Base-by-base conservation (phyloP, 2,113 vertebrate genomes). In the Sander lucioperca region DNA sequence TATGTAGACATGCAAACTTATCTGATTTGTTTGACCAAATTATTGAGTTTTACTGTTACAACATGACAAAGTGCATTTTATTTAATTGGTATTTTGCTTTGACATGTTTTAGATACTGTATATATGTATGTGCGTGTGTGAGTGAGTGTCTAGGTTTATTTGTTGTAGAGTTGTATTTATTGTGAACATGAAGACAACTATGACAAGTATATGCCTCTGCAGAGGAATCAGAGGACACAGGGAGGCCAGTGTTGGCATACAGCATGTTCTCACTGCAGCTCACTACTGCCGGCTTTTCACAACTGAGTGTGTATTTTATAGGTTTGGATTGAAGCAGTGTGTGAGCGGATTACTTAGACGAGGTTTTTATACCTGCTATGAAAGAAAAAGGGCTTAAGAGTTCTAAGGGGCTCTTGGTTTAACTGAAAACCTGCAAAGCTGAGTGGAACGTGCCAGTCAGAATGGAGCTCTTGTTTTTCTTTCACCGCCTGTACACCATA, bases 11-110 rank as follows among this genome's bases (percentile, higher is more conserved):
- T 79, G 73, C 73, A 45, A 36, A 85, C 63, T 21, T 6, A 56
- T n/a, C 86, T 62, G 80, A 86, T 93, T 94, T 79, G 92, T 95
- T 96, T 94, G 94, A 96, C 95, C 94, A 96, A 96, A 97, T 95
- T 95, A 91, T 83, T 72, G 9, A 62, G 39, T 95, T 95, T 93
- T 86, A 94, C 85, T 74, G 73, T 82, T 43, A 58, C 75, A 90
- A 87, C 79, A 74, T 82, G 83, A 84, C 72, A 79, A 90, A 83
- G 89, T 88, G 93, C 94, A 93, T 95, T 94, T 86, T 94, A 94
- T 92, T 90, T 86, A 84, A 61, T 77, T 67, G 39, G 82, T 82
- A 63, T 88, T 80, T 87, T 89, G 39, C 63, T 65, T 81, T 81
- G 36, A 76, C 19, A 59, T 53, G 45, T 80, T 84, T 74, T 70